These are phyloP conservation scores for Drosophila lutescens DNA, from an alignment of 2,888 invertebrate species.

Conservation along the genomic window DNA sequence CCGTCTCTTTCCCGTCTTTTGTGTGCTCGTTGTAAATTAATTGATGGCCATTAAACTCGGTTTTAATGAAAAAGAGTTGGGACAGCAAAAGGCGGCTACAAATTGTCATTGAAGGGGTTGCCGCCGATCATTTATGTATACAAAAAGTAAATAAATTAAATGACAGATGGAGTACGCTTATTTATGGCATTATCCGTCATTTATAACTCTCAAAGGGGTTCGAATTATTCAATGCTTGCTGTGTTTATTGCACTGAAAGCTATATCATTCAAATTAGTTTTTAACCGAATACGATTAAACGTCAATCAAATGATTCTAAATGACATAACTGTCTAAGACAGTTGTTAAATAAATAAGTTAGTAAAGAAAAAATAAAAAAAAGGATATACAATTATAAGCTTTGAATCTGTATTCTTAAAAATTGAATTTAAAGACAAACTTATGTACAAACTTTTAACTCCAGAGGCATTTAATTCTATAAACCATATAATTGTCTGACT, in stretches of 20 bases:
- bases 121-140: not conserved
- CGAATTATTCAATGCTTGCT: not conserved
- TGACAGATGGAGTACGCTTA: constrained; percentile 30
- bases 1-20: constrained; percentile 3
- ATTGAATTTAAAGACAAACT: too few species aligned
- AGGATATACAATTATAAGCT: too few species aligned
- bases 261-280: too few species aligned
- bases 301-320: constrained; percentile 1
- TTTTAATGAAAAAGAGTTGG: constrained; percentile 26
- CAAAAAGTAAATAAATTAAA: constrained; percentile 22
- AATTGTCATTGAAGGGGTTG: constrained; percentile 26
- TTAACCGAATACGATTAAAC: not conserved
- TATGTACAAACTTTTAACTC: too few species aligned
- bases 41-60: constrained; percentile 42
- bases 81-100: constrained; percentile 22
- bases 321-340: not conserved
- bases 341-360: too few species aligned
- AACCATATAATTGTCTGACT: too few species aligned
- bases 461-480: too few species aligned
- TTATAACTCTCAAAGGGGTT: constrained; percentile 4
- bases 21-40: constrained; percentile 32
- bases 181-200: constrained; percentile 27
- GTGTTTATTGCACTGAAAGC: not conserved
- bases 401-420: too few species aligned
- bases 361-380: too few species aligned